These are phyloP conservation scores for Botia almorhae DNA, from an alignment of 2,797 vertebrate genomes.

Conservation along the genomic window DNA sequence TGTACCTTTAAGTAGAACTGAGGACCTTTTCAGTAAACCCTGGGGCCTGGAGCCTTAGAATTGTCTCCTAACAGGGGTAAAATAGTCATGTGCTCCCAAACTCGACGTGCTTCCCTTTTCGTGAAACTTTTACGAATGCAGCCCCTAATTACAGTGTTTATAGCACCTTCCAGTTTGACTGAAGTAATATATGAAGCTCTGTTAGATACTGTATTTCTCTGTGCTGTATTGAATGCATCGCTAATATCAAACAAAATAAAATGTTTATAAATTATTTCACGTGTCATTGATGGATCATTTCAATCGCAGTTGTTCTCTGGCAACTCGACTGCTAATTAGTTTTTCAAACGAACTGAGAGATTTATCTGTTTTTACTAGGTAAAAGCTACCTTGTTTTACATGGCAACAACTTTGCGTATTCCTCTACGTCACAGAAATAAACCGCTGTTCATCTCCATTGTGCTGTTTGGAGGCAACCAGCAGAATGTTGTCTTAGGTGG, in stretches of 20 bases:
- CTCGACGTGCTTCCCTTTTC: neutral
- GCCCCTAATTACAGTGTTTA: neutral
- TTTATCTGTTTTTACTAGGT: neutral
- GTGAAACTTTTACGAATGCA: neutral
- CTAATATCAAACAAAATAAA: conserved; percentile 48
- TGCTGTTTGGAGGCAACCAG: neutral
- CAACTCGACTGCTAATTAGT: no score
- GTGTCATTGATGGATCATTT: neutral
- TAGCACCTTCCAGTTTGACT: conserved; percentile 11
- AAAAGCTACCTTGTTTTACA: neutral
- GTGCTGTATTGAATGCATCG: conserved; percentile 43
- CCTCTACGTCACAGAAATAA: neutral
- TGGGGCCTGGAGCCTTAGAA: neutral
- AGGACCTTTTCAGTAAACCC: neutral
- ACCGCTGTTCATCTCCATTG: neutral
- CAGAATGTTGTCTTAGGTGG: neutral
- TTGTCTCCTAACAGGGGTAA: conserved; percentile 29
- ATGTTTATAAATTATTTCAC: conserved; percentile 34
- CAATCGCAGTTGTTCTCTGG: neutral
- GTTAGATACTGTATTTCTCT: conserved; percentile 25
- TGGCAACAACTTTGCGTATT: neutral
- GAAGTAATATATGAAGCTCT: conserved; percentile 10
- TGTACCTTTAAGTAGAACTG: conserved; percentile 26
- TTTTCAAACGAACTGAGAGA: no score
- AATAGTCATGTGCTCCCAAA: conserved; percentile 35